These are phyloP conservation scores for Falco cherrug DNA, from an alignment of 2,797 vertebrate species.

Conservation along the genomic window DNA sequence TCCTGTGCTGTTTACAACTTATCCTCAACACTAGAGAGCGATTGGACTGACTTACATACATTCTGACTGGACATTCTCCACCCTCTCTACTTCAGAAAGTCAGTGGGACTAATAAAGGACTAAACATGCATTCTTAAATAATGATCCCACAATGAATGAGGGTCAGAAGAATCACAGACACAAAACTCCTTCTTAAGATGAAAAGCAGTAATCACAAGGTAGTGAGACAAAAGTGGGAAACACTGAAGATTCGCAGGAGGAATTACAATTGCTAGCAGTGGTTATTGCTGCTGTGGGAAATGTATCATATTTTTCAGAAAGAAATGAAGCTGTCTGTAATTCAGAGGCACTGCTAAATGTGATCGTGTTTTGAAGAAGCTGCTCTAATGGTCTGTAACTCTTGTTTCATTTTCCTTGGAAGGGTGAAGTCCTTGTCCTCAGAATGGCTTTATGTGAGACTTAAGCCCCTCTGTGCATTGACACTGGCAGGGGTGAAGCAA, in stretches of 20 bases:
- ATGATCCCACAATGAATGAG: not conserved
- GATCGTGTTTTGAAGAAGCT: not conserved
- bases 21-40: not conserved
- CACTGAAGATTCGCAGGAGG: not conserved
- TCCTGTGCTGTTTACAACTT: not conserved
- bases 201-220: not conserved
- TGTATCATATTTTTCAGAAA: not conserved
- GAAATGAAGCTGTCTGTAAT: not conserved
- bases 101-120: not conserved
- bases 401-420: not conserved
- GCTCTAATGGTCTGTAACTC: not conserved
- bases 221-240: not conserved
- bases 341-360: not conserved
- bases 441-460: not conserved
- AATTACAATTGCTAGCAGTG: not conserved
- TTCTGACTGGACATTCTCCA: not conserved
- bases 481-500: not conserved
- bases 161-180: not conserved
- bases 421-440: not conserved
- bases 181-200: not conserved
- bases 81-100: not conserved
- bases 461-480: not conserved
- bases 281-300: not conserved
- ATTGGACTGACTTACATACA: not conserved
- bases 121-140: not conserved